These are phyloP conservation scores for Amphipoea lucens DNA, from an alignment of 2,888 invertebrate species.

Conservation along the genomic window DNA sequence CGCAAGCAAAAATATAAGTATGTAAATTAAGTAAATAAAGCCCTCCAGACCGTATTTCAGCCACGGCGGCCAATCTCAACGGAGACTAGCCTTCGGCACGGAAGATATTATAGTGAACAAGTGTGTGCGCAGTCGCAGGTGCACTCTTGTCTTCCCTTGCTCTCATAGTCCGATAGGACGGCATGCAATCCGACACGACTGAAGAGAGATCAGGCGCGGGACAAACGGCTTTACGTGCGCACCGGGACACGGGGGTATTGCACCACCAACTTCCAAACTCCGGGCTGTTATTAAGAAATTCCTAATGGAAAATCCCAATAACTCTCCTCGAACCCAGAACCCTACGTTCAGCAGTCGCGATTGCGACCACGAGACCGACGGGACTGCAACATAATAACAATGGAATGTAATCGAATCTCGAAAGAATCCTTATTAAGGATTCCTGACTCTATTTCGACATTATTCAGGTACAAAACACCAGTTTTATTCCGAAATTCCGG, in stretches of 20 bases:
- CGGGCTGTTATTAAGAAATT: background rate
- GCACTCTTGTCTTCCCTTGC: too few species aligned
- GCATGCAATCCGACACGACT: background rate
- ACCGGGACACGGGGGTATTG: too few species aligned
- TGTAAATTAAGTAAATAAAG: background rate
- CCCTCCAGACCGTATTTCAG: too few species aligned
- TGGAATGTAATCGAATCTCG: background rate
- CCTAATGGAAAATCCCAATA: background rate
- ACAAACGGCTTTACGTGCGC: background rate
- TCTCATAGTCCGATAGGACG: too few species aligned
- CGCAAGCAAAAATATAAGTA: background rate
- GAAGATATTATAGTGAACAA: background rate
- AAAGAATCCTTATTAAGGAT: background rate
- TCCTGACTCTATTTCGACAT: background rate
- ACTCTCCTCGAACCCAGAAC: background rate
- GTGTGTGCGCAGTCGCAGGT: background rate
- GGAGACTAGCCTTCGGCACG: background rate
- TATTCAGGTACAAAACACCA: slow-evolving; percentile 1
- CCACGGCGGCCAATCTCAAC: background rate
- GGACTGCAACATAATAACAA: background rate
- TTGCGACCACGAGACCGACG: too few species aligned
- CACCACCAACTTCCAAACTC: too few species aligned
- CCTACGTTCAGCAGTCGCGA: background rate
- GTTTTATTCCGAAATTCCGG: slow-evolving; percentile 24
- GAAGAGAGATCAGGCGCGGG: background rate